Evolutionary conservation across 92 coral and sea anemone genomes (phyloP).

Genomic region (Ricordea florida): DNA sequence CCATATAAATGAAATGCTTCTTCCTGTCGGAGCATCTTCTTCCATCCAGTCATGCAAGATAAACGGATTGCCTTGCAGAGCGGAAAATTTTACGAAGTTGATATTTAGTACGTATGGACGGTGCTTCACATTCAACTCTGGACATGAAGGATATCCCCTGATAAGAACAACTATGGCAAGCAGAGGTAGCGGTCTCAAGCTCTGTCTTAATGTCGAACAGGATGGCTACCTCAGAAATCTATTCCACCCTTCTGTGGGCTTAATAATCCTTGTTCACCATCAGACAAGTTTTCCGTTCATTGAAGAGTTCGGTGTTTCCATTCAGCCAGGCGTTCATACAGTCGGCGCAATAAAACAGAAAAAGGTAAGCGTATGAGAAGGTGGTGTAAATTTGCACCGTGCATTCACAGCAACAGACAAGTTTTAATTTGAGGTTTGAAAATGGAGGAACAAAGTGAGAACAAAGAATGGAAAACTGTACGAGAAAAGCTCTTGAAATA

Average conservation of each 20-base stretch:
- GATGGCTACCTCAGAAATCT: constrained; percentile 6
- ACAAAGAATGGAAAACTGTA: no score
- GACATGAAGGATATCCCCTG: not conserved
- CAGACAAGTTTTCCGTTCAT: constrained; percentile 54
- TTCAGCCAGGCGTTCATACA: constrained; percentile 72
- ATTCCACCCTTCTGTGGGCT: constrained; percentile 17
- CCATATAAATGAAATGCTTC: constrained; percentile 49
- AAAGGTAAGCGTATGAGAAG: constrained; percentile 23
- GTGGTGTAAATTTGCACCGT: not conserved
- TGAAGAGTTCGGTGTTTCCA: constrained; percentile 56
- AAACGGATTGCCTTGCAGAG: constrained; percentile 22
- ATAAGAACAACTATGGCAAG: constrained; percentile 24
- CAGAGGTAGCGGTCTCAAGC: constrained; percentile 35
- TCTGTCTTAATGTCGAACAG: constrained; percentile 55
- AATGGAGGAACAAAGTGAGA: no score
- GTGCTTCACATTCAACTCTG: constrained; percentile 66
- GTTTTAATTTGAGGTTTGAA: no score
- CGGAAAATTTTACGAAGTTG: constrained; percentile 35
- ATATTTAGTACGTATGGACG: constrained; percentile 5
- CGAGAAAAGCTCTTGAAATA: no score
- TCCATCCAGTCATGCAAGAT: constrained; percentile 20
- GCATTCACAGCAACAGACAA: not conserved
- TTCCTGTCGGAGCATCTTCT: no score
- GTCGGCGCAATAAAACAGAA: constrained; percentile 47
- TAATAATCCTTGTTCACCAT: constrained; percentile 59